Evolutionary conservation across 2,113 vertebrate species (phyloP), one percentile per base, ranked within the genome.

Genomic region (Python bivittatus): DNA sequence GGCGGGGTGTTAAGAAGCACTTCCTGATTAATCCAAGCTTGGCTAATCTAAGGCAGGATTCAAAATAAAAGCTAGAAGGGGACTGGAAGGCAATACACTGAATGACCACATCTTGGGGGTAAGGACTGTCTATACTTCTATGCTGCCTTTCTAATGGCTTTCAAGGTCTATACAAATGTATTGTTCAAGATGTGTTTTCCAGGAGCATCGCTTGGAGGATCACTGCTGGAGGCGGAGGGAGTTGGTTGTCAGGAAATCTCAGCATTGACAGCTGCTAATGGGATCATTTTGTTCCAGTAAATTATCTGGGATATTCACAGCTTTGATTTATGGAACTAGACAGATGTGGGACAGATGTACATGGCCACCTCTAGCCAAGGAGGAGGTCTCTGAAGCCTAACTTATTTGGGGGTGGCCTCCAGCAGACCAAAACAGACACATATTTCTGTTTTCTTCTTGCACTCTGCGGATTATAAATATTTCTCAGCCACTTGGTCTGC

Each of bases 41-140:
- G 0, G 44, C 56, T 54, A 85, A 89, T 68, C 44, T 1, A 23
- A 25, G 88, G 48, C 91, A 89, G 2, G 86, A 92, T 57, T 53
- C 20, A 13, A 89, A 64, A 89, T 89, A 92, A 92, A 92, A 92
- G 88, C 22, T 60, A 92, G 44, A 58, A 92, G 57, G 56, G 22
- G 44, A 84, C n/a, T 23, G 57, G 6, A 20, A 85, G 23, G 3
- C 38, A 42, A 48, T 27, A 27, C 22, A 42, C 10, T 42, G 44
- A 58, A 64, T 89, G 56, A 68, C n/a, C 22, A 17, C 44, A 61
- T 15, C 23, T 92, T 58, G 57, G 58, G 38, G 88, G 91, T 92
- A 89, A 92, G 91, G 44, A 27, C 53, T 85, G 57, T 53, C 23
- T 23, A 27, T 11, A 17, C 60, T 85, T 89, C 57, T 61, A 7